Evolutionary conservation across 2,888 invertebrate genomes (phyloP).

Genomic region (Caenorhabditis uteleia): DNA sequence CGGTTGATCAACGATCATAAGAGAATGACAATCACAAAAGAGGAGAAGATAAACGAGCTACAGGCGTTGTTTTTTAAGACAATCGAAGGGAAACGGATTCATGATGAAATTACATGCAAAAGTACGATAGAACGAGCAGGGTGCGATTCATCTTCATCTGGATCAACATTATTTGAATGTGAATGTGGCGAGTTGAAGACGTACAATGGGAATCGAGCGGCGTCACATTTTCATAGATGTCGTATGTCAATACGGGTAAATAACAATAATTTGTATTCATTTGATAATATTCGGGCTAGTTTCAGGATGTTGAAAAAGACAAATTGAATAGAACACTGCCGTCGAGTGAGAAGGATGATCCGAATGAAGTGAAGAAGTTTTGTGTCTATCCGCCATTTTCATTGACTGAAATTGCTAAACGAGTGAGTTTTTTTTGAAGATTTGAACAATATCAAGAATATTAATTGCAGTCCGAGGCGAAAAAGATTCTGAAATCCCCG

Average conservation of each 20-base stretch:
- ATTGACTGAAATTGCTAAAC: slow-evolving; percentile 2
- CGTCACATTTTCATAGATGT: slow-evolving; percentile 28
- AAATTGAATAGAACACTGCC: slow-evolving; percentile 8
- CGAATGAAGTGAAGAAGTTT: slow-evolving; percentile 14
- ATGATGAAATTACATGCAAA: slow-evolving; percentile 17
- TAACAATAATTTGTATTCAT: too few species aligned
- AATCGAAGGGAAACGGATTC: slow-evolving; percentile 15
- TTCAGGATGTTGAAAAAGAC: too few species aligned
- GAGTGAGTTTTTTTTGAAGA: too few species aligned
- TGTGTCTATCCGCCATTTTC: slow-evolving; percentile 19
- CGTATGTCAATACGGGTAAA: slow-evolving; percentile 4
- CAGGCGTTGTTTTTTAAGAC: slow-evolving; percentile 14
- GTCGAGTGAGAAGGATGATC: slow-evolving; percentile 1
- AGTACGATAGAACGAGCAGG: slow-evolving; percentile 12
- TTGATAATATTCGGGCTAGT: too few species aligned
- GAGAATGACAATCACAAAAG: background rate
- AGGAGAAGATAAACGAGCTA: slow-evolving; percentile 2
- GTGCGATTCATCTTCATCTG: slow-evolving; percentile 8
- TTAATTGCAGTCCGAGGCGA: too few species aligned
- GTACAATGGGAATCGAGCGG: slow-evolving; percentile 28
- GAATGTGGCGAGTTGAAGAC: slow-evolving; percentile 20
- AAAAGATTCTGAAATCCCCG: too few species aligned
- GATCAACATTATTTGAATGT: slow-evolving; percentile 10
- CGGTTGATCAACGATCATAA: background rate
- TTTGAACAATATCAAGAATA: too few species aligned